These are phyloP conservation scores for Bungarus multicinctus DNA, from an alignment of 2,113 vertebrate genomes.

Conservation along the genomic window DNA sequence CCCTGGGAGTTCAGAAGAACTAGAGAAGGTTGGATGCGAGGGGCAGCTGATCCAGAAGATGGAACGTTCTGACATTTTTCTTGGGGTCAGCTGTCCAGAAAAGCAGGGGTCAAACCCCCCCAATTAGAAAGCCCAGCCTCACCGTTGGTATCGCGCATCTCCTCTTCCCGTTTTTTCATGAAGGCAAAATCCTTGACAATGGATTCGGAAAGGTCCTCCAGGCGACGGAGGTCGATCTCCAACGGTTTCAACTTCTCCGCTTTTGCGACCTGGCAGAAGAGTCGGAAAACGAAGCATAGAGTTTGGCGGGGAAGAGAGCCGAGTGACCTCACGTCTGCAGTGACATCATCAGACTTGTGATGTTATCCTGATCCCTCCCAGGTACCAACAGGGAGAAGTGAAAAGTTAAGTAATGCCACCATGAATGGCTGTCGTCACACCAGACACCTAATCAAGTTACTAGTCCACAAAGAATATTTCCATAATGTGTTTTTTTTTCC, in stretches of 20 bases:
- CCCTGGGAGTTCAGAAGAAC: neutral
- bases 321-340: neutral
- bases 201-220: slow-evolving; percentile 51
- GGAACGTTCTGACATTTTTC: neutral
- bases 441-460: neutral
- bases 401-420: neutral
- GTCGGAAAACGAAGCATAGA: neutral
- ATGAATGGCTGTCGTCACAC: neutral
- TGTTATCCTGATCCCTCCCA: neutral
- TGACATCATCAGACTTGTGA: neutral
- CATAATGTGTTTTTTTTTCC: neutral
- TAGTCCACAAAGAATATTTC: neutral
- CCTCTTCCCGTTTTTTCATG: slow-evolving; percentile 60
- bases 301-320: neutral
- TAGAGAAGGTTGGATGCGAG: no score
- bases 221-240: slow-evolving; percentile 48
- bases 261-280: slow-evolving; percentile 41
- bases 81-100: neutral
- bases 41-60: neutral
- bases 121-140: neutral
- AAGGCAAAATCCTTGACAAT: slow-evolving; percentile 57
- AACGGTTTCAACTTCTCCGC: slow-evolving; percentile 55
- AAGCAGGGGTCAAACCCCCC: neutral
- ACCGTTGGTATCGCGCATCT: slow-evolving; percentile 59
- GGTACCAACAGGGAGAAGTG: neutral